Conservation (phyloP, 1,140 invertebrate species). For the Galleria mellonella region DNA sequence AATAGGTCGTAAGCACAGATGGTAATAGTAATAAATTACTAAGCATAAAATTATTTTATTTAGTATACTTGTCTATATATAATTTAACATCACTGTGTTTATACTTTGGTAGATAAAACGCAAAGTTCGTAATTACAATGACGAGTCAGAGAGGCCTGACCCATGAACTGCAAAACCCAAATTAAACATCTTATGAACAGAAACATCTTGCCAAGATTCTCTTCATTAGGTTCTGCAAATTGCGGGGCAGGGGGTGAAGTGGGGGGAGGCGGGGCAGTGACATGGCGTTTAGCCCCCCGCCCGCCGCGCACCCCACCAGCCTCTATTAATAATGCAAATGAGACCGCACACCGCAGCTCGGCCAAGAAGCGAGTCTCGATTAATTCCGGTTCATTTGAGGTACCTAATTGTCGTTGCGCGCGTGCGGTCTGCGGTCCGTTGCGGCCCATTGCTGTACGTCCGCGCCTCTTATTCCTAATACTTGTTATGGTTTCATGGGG, state of each 20-base stretch:
- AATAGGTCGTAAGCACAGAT: too few relatives aligned
- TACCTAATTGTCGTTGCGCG: conserved; percentile 69
- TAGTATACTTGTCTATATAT: too few relatives aligned
- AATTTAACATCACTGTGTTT: too few relatives aligned
- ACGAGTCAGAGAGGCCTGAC: conserved; percentile 38
- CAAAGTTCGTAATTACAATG: conserved; percentile 57
- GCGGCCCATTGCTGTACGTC: conserved; percentile 6
- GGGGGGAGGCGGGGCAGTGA: conserved; percentile 35
- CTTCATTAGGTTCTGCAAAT: conserved; percentile 69
- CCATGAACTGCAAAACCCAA: conserved; percentile 64
- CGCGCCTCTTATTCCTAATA: conserved; percentile 18
- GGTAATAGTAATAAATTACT: too few relatives aligned
- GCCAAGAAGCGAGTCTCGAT: conserved; percentile 70
- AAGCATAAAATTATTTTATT: too few relatives aligned
- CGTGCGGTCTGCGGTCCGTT: conserved; percentile 51
- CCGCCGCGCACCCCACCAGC: conserved; percentile 22
- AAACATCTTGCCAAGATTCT: conserved; percentile 67
- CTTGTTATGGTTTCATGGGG: conserved; percentile 21
- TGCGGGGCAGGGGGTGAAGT: conserved; percentile 30
- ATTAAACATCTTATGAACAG: conserved; percentile 72
- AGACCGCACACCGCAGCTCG: conserved; percentile 70
- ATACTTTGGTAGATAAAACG: conserved; percentile 23
- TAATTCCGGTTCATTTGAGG: conserved; percentile 73
- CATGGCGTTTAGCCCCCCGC: conserved; percentile 13
- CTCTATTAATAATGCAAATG: conserved; percentile 74